phyloP scores from a whole-genome alignment of 2,888 invertebrate species.

The Meteorus cinctellus region DNA sequence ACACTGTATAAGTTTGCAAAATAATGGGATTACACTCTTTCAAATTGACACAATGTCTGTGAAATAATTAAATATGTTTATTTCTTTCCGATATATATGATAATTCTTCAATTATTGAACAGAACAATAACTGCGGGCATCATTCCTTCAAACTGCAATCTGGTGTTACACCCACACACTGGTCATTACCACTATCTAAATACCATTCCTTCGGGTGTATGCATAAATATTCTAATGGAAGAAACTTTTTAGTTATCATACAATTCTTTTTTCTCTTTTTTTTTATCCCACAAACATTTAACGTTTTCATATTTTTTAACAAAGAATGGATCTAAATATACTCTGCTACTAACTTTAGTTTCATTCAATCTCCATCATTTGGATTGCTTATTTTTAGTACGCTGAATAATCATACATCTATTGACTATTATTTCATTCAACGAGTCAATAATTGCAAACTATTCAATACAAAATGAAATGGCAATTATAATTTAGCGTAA shows the following conservation, averaged over 20 bases:
- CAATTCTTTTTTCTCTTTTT: constrained; percentile 17
- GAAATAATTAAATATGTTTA: neutral
- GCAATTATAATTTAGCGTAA: neutral
- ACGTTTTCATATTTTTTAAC: constrained; percentile 2
- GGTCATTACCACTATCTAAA: too few relatives aligned
- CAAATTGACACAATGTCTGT: too few relatives aligned
- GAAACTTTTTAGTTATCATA: constrained; percentile 28
- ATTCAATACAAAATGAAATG: too few relatives aligned
- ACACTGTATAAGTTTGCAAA: neutral
- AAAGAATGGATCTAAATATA: neutral
- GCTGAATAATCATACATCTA: too few relatives aligned
- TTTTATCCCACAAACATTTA: constrained; percentile 2
- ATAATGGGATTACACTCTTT: too few relatives aligned
- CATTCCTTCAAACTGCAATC: neutral
- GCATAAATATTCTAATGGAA: constrained; percentile 37
- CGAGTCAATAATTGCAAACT: too few relatives aligned
- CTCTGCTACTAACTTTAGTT: neutral
- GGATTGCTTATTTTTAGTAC: neutral
- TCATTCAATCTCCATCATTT: constrained; percentile 1
- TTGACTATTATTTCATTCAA: too few relatives aligned
- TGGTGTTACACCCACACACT: too few relatives aligned
- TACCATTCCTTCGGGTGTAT: neutral
- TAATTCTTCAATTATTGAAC: constrained; percentile 8
- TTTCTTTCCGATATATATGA: neutral
- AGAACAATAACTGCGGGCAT: neutral